A percentile compares a stretch with the other conserved stretches of the same genome.
Evolutionary conservation across 2,888 invertebrate species (phyloP).

Genomic region (Luperina testacea): DNA sequence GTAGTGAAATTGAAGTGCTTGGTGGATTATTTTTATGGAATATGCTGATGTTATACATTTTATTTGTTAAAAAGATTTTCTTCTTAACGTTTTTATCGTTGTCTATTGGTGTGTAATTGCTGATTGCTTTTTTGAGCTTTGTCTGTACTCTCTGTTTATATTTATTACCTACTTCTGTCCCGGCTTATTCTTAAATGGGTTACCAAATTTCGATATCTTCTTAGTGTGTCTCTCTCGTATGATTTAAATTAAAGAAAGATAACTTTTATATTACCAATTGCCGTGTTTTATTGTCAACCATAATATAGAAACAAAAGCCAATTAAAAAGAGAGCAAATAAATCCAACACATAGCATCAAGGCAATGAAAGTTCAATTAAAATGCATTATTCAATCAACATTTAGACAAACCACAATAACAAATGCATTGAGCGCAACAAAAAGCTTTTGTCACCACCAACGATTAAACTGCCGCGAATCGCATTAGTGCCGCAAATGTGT

Average conservation of each 20-base stretch:
- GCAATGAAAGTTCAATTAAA: conserved; percentile 63
- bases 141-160: neutral
- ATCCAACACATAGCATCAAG: conserved; percentile 32
- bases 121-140: neutral
- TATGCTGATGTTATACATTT: neutral
- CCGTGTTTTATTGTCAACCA: neutral
- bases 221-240: too few relatives aligned
- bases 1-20: conserved; percentile 64
- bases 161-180: neutral
- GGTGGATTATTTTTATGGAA: conserved; percentile 10
- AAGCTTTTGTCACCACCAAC: conserved; percentile 66
- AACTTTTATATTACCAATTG: neutral
- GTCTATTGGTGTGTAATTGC: neutral
- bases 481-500: conserved; percentile 77
- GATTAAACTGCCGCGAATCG: conserved; percentile 79
- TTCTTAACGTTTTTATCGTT: neutral
- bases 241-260: neutral
- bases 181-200: neutral
- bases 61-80: neutral
- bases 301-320: neutral
- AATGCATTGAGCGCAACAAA: conserved; percentile 68
- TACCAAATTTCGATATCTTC: neutral
- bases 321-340: conserved; percentile 33
- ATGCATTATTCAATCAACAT: conserved; percentile 65
- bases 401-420: conserved; percentile 65